phyloP scores from a whole-genome alignment of 2,888 invertebrate genomes.

The Parelbella ahira region DNA sequence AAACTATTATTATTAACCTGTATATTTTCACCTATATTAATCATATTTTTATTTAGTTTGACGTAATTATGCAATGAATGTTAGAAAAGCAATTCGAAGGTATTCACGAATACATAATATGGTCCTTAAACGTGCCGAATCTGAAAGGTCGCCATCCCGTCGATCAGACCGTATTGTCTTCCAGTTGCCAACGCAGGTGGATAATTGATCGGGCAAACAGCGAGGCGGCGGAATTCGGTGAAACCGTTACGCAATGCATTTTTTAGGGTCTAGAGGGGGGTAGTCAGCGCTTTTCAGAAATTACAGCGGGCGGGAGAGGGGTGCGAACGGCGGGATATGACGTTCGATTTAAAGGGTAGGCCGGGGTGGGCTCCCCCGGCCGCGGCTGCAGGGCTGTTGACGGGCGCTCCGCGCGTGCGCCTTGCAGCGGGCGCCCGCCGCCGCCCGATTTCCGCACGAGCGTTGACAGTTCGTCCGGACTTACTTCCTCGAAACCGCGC shows the following conservation, averaged over 20 bases:
- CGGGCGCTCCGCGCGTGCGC: conserved; percentile 80
- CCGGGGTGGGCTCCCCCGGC: conserved; percentile 40
- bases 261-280: conserved; percentile 72
- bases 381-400: conserved; percentile 77
- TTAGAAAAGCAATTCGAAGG: conserved; percentile 3
- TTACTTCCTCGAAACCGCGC: conserved; percentile 77
- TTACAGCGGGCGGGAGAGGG: conserved; percentile 60
- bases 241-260: conserved; percentile 80
- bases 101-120: conserved; percentile 15
- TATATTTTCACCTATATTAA: too few species aligned
- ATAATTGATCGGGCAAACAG: conserved; percentile 76
- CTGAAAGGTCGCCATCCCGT: conserved; percentile 28
- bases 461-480: conserved; percentile 83
- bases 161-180: conserved; percentile 43
- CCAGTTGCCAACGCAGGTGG: conserved; percentile 49
- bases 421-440: conserved; percentile 55
- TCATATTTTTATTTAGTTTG: conserved; percentile 13
- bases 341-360: conserved; percentile 79
- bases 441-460: conserved; percentile 82
- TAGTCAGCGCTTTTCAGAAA: conserved; percentile 77
- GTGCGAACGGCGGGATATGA: conserved; percentile 72
- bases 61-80: conserved; percentile 8
- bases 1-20: too few species aligned
- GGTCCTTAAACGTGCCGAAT: conserved; percentile 26
- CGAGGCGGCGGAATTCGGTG: conserved; percentile 52